phyloP scores from a whole-genome alignment of 2,113 vertebrate species.

The Apteryx mantelli region DNA sequence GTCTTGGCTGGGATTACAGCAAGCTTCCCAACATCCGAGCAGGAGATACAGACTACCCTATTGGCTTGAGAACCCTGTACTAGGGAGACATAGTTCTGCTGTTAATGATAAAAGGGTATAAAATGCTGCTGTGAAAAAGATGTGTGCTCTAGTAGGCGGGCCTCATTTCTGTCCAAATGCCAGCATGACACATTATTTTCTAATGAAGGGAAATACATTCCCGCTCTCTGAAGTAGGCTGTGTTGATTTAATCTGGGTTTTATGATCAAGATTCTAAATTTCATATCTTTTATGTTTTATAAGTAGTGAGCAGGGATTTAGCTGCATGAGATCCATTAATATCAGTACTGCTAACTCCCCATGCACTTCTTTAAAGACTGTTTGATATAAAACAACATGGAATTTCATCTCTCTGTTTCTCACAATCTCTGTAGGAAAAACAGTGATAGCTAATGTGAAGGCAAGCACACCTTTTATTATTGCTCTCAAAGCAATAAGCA shows the following conservation, averaged over 20 bases:
- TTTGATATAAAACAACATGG: constrained; percentile 21
- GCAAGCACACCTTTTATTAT: constrained; percentile 27
- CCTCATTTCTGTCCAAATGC: not conserved
- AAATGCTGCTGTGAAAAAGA: not conserved
- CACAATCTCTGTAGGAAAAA: not conserved
- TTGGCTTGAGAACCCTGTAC: not conserved
- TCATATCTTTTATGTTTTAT: not conserved
- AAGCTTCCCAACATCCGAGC: not conserved
- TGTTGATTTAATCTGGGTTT: constrained; percentile 54
- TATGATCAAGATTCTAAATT: constrained; percentile 20
- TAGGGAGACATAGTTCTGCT: not conserved
- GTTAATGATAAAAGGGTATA: not conserved
- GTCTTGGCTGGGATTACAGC: not conserved
- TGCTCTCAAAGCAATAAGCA: constrained; percentile 28
- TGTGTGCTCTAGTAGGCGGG: not conserved
- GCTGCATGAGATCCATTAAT: constrained; percentile 19
- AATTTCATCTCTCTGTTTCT: constrained; percentile 12
- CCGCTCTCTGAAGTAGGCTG: not conserved
- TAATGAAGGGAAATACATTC: constrained; percentile 41
- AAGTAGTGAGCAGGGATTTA: constrained; percentile 43
- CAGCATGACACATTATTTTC: not conserved
- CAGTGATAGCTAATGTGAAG: constrained; percentile 6
- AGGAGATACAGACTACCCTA: not conserved
- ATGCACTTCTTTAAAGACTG: not conserved
- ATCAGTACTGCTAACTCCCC: constrained; percentile 16